Evolutionary conservation across 1,140 invertebrate species (phyloP).

Genomic region (Belonocnema kinseyi): DNA sequence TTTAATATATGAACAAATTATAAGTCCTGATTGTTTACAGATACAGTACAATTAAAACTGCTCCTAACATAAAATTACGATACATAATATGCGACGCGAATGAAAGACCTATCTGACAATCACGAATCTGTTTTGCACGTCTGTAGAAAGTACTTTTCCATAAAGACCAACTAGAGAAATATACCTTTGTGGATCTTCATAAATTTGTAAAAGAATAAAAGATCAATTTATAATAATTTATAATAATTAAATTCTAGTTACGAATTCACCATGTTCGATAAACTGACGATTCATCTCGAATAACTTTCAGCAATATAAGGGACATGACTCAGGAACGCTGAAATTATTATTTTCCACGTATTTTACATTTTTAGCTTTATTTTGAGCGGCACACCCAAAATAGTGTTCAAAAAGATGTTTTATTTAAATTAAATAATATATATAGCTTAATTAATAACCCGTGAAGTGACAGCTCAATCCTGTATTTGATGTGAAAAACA

Average conservation of each 20-base stretch:
- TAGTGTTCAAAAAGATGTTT: too few relatives aligned
- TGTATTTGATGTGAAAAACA: too few relatives aligned
- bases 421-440: too few relatives aligned
- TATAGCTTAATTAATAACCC: too few relatives aligned
- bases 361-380: background rate
- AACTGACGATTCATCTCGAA: conserved; percentile 36
- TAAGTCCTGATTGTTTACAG: too few relatives aligned
- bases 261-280: conserved; percentile 12
- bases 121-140: background rate
- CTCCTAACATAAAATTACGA: too few relatives aligned
- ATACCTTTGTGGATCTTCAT: background rate
- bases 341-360: conserved; percentile 24
- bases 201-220: too few relatives aligned
- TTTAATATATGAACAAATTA: too few relatives aligned
- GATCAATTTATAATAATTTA: too few relatives aligned
- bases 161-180: background rate
- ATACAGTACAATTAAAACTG: too few relatives aligned
- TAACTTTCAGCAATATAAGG: conserved; percentile 33
- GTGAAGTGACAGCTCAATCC: too few relatives aligned
- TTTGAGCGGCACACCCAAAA: too few relatives aligned
- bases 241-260: conserved; percentile 36
- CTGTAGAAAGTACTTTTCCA: background rate
- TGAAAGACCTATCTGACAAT: background rate
- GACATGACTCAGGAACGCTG: background rate
- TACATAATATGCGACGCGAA: background rate